Conservation (phyloP, 1,140 invertebrate genomes). For the Pararge aegeria region DNA sequence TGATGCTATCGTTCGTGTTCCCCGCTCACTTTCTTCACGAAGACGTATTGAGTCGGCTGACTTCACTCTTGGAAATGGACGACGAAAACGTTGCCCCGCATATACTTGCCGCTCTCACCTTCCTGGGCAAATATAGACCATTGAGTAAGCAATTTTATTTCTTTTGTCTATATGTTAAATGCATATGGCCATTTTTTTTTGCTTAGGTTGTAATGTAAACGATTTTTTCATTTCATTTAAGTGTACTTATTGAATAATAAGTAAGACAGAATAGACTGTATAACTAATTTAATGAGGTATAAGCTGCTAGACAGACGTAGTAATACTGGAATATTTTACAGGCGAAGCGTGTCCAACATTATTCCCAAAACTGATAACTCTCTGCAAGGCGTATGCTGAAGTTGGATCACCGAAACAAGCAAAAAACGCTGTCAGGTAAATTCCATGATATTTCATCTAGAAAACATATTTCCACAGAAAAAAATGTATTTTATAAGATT, state of each 20-base stretch:
- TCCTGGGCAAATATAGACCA: constrained; percentile 92
- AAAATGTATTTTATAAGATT: too few species aligned
- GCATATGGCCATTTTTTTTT: too few species aligned
- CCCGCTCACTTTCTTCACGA: constrained; percentile 94
- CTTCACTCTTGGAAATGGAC: constrained; percentile 88
- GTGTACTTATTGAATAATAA: too few species aligned
- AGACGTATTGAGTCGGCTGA: constrained; percentile 90
- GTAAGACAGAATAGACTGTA: too few species aligned
- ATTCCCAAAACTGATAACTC: constrained; percentile 87
- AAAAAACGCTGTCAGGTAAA: constrained; percentile 92
- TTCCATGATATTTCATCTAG: not conserved
- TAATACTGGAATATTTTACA: constrained; percentile 53
- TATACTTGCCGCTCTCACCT: constrained; percentile 91
- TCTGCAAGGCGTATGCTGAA: constrained; percentile 92
- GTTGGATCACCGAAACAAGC: constrained; percentile 96
- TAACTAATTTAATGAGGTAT: too few species aligned
- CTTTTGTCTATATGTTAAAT: not conserved
- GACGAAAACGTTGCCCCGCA: constrained; percentile 91
- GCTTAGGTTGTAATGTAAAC: too few species aligned
- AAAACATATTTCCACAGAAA: too few species aligned
- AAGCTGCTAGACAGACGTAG: not conserved
- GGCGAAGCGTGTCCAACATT: constrained; percentile 86
- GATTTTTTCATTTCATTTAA: too few species aligned
- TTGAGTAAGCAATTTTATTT: constrained; percentile 76
- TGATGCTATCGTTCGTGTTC: constrained; percentile 93